phyloP scores from a whole-genome alignment of 2,113 vertebrate genomes.

The Elanus axillaris region DNA sequence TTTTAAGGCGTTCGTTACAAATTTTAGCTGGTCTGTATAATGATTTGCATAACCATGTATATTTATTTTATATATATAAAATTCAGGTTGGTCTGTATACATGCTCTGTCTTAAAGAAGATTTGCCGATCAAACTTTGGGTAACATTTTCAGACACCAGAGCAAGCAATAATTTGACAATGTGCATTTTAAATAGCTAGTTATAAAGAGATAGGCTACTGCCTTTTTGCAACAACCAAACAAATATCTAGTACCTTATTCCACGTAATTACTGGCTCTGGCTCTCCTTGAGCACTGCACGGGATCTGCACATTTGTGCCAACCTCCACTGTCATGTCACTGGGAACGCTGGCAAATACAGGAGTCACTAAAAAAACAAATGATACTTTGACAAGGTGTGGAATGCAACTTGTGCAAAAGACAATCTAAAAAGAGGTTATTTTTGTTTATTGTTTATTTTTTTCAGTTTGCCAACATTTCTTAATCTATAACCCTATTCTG shows the following conservation, averaged over 20 bases:
- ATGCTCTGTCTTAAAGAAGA: background rate
- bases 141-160: background rate
- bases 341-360: slow-evolving; percentile 91
- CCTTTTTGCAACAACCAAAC: background rate
- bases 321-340: slow-evolving; percentile 92
- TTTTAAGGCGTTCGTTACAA: background rate
- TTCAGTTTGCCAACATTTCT: background rate
- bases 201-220: background rate
- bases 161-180: background rate
- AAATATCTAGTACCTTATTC: slow-evolving; percentile 90
- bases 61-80: background rate
- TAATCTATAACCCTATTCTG: background rate
- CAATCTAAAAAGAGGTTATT: fast-evolving
- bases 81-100: background rate
- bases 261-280: slow-evolving; percentile 92
- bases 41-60: background rate
- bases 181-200: background rate
- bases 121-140: background rate
- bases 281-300: slow-evolving; percentile 92
- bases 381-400: background rate
- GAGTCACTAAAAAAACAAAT: slow-evolving; percentile 82
- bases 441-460: background rate
- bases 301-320: slow-evolving; percentile 90
- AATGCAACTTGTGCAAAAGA: background rate
- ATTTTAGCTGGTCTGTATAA: background rate